Evolutionary conservation across 1,140 invertebrate species (phyloP), one percentile per base, ranked within the genome.

Genomic region (Trissolcus basalis): DNA sequence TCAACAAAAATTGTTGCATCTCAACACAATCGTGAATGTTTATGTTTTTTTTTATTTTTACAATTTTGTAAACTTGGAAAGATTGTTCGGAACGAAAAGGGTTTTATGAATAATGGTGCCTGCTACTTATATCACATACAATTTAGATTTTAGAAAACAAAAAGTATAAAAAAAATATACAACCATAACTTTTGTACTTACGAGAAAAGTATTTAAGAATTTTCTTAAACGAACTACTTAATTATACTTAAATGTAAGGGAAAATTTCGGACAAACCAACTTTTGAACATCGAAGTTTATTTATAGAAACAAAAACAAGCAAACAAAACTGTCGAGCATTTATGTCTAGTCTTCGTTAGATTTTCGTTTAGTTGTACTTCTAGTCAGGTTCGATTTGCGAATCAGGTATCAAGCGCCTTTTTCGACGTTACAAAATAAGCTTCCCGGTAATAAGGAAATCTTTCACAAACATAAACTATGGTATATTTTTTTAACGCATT

Each of bases 171-270:
- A 16, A n/a, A 32, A 59, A 68, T 6, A 59, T 45, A 68, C 15
- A 44, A 39, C 33, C 47, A 53, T 68, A 68, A 68, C 55, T 68
- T 59, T 68, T 68, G 64, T 59, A 68, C 64, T 68, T 68, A 67
- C 41, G 19, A 27, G 2, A 48, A 49, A 58, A 67, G 10, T 56
- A 49, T 65, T 49, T 49, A 58, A 67, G 12, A 49, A 65, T 65
- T 59, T 55, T 58, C 19, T 27, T 27, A 27, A 27, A 27, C 19
- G 6, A 6, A 27, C 19, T 3, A 27, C 19, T 27, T 27, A 27
- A 27, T 27, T 27, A 27, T 1, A 27, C 19, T 27, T 27, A 27
- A 27, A 27, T 27, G 19, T 27, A 27, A 58, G 19, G 39, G 55
- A 19, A 50, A 67, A 50, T 27, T 27, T 27, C 19, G 1, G 6